Conservation (phyloP, 2,888 invertebrate genomes). For the Oscheius sp. region DNA sequence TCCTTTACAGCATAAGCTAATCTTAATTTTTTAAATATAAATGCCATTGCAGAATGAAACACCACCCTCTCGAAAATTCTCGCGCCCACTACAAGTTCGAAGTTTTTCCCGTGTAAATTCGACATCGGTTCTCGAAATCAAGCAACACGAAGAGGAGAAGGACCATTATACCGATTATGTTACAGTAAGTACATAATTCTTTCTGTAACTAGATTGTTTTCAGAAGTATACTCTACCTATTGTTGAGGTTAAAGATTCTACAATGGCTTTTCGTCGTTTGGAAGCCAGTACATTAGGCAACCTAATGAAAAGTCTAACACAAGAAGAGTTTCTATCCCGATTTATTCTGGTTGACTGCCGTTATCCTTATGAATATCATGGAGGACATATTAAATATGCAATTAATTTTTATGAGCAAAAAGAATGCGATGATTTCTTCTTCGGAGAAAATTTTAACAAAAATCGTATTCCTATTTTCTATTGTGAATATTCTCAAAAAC, state of each 20-base stretch:
- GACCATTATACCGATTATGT: background rate
- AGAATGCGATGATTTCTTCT: constrained; percentile 37
- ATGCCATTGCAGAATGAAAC: constrained; percentile 25
- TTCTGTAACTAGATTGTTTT: background rate
- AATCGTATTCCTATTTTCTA: constrained; percentile 51
- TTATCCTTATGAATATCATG: constrained; percentile 54
- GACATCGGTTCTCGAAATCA: constrained; percentile 12
- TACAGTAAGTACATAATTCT: background rate
- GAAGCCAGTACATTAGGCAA: constrained; percentile 35
- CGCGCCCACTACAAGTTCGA: background rate
- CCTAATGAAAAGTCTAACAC: constrained; percentile 19
- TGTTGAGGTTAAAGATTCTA: constrained; percentile 17
- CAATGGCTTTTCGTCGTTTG: constrained; percentile 46
- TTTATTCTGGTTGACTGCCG: constrained; percentile 54
- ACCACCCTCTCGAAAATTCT: constrained; percentile 26
- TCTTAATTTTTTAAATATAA: too few species aligned
- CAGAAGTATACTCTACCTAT: constrained; percentile 38
- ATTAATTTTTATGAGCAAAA: constrained; percentile 45
- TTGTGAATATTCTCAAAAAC: constrained; percentile 93
- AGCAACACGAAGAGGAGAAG: background rate
- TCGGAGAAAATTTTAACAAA: constrained; percentile 2
- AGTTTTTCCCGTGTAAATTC: constrained; percentile 16
- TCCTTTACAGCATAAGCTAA: background rate
- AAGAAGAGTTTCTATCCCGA: constrained; percentile 30
- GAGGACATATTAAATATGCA: constrained; percentile 49